Evolutionary conservation across 2,113 vertebrate species (phyloP).

Genomic region (Nothocercus nigrocapillus): DNA sequence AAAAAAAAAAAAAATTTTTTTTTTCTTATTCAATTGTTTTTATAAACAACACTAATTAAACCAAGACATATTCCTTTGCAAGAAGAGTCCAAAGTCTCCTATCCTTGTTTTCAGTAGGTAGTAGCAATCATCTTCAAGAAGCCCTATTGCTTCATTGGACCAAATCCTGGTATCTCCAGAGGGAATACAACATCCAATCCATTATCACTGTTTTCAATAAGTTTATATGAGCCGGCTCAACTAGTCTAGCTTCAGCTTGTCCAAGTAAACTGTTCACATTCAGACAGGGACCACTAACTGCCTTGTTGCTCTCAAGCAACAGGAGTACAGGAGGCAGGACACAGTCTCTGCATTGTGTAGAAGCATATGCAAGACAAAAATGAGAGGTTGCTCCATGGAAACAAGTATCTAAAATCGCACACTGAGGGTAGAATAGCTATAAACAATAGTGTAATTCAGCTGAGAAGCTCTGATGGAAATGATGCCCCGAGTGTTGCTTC

Average conservation of each 20-base stretch:
- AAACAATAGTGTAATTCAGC: neutral
- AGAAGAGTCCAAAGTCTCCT: neutral
- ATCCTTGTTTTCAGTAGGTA: neutral
- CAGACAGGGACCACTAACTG: neutral
- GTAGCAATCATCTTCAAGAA: neutral
- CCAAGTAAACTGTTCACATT: neutral
- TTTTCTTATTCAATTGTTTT: neutral
- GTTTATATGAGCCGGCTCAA: neutral
- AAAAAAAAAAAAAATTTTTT: too few relatives aligned
- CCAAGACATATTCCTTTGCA: neutral
- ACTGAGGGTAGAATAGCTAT: neutral
- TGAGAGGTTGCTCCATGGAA: neutral
- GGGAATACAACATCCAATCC: neutral
- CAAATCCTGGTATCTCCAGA: rapidly evolving
- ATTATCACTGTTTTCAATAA: neutral
- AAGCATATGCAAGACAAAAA: neutral
- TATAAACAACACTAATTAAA: neutral
- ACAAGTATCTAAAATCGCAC: neutral
- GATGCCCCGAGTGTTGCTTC: neutral
- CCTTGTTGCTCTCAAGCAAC: neutral
- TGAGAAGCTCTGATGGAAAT: neutral
- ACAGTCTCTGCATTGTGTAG: neutral
- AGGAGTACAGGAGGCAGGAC: neutral
- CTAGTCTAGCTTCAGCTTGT: neutral
- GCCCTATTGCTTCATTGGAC: neutral